These are phyloP conservation scores for Semibalanus balanoides DNA, from an alignment of 1,140 invertebrate genomes.

Conservation along the genomic window DNA sequence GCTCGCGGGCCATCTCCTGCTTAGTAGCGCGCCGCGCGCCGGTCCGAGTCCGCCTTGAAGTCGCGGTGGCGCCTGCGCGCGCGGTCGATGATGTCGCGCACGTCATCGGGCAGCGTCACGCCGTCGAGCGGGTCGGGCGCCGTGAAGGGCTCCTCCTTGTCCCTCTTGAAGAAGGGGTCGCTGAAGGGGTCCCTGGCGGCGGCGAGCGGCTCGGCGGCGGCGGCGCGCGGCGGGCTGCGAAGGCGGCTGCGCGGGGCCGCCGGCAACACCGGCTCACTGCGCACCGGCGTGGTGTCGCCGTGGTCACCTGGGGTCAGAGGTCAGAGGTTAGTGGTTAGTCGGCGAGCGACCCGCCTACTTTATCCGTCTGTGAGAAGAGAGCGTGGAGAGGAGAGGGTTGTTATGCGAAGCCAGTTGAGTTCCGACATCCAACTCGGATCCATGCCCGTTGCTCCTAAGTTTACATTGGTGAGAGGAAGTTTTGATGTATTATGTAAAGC, in stretches of 20 bases:
- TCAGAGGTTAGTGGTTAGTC: background rate
- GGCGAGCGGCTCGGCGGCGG: no score
- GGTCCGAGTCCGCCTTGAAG: background rate
- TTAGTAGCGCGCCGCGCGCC: background rate
- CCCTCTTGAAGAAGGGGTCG: background rate
- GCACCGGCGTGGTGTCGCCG: background rate
- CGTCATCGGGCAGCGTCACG: background rate
- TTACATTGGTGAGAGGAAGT: no score
- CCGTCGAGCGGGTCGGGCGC: background rate
- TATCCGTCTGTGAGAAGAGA: no score
- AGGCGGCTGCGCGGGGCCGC: background rate
- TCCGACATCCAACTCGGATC: no score
- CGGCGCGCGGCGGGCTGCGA: background rate
- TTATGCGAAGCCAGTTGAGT: no score
- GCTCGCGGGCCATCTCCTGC: no score
- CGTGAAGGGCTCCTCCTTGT: background rate
- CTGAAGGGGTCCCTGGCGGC: background rate
- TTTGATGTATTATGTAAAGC: no score
- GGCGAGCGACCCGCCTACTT: no score
- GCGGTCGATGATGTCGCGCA: slow-evolving; percentile 4
- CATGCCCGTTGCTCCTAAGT: no score
- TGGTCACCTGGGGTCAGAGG: background rate
- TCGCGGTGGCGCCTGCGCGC: background rate
- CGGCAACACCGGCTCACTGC: background rate
- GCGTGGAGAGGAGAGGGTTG: no score